Conservation (phyloP, 2,797 vertebrate species). For the Lepus oiostolus region DNA sequence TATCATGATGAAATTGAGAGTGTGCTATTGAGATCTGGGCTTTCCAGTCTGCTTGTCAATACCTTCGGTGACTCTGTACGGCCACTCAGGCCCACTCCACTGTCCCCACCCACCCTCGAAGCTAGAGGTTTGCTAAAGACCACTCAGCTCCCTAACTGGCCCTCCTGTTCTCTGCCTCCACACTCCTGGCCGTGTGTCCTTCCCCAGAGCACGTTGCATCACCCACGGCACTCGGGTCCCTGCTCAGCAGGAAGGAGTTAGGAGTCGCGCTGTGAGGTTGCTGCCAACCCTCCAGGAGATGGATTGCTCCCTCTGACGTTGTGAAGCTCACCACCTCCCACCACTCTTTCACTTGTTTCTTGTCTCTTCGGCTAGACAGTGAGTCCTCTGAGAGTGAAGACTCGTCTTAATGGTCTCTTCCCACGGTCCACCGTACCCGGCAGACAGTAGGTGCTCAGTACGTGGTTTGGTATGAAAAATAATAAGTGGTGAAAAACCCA, state of each 20-base stretch:
- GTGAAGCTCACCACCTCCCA: neutral
- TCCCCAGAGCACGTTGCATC: neutral
- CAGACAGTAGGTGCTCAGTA: neutral
- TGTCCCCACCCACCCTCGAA: neutral
- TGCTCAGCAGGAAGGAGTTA: neutral
- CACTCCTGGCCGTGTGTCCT: accelerated
- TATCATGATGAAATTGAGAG: neutral
- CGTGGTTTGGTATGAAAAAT: neutral
- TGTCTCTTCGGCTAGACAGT: neutral
- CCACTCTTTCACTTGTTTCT: neutral
- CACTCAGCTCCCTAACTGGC: neutral
- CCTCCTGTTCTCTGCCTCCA: neutral
- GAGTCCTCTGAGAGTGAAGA: neutral
- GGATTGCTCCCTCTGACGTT: too few relatives aligned
- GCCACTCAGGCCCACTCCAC: neutral
- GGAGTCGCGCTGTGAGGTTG: neutral
- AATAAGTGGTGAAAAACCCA: neutral
- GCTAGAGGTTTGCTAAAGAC: neutral
- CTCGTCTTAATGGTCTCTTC: neutral
- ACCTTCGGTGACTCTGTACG: neutral
- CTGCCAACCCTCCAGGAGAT: neutral
- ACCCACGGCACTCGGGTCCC: neutral
- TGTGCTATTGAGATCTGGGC: neutral
- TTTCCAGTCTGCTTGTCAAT: neutral
- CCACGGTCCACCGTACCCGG: neutral